Evolutionary conservation across 2,113 vertebrate species (phyloP).

Genomic region (Anoura caudifer): DNA sequence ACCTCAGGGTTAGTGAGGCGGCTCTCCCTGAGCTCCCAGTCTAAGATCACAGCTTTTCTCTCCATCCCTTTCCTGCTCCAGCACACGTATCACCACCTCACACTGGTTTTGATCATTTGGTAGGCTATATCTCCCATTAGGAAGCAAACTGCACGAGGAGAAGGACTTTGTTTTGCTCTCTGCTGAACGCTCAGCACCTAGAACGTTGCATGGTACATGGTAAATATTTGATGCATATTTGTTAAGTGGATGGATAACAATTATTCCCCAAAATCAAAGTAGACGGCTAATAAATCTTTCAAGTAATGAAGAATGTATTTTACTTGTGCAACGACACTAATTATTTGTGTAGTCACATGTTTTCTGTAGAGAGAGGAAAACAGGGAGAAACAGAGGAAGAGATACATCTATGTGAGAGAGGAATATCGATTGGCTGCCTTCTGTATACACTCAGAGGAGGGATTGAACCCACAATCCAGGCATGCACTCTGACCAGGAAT

Average conservation of each 20-base stretch:
- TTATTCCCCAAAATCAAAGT: constrained; percentile 49
- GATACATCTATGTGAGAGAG: too few relatives aligned
- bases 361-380: too few relatives aligned
- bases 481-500: too few relatives aligned
- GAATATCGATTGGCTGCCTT: too few relatives aligned
- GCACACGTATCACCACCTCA: not conserved
- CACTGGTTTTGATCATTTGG: not conserved
- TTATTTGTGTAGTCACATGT: not conserved
- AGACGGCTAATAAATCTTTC: constrained; percentile 28
- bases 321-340: not conserved
- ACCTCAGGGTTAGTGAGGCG: not conserved
- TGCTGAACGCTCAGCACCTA: not conserved
- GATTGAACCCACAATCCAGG: too few relatives aligned
- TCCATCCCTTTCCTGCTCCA: not conserved
- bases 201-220: not conserved
- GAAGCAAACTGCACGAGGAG: not conserved
- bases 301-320: not conserved
- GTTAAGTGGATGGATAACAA: not conserved
- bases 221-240: not conserved
- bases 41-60: not conserved
- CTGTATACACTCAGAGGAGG: too few relatives aligned
- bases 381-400: too few relatives aligned
- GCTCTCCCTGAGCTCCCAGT: not conserved
- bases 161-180: not conserved
- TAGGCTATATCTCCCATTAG: not conserved